phyloP scores from a whole-genome alignment of 2,113 vertebrate species.

The Corynorhinus townsendii region DNA sequence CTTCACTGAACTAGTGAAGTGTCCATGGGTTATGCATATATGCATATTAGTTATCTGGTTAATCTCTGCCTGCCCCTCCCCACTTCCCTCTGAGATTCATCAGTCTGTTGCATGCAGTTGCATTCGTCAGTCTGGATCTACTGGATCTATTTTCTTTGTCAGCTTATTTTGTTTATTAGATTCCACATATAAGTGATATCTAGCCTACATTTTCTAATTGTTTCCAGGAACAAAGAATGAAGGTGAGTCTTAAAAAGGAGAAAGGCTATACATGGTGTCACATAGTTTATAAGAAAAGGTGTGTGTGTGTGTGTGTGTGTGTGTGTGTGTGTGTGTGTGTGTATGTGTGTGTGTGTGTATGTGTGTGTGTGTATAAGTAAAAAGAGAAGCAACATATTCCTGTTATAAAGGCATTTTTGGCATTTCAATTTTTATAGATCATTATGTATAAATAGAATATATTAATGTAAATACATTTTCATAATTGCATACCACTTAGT shows the following conservation, averaged over 20 bases:
- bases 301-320: background rate
- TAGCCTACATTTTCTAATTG: background rate
- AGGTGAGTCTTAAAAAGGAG: background rate
- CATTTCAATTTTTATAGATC: background rate
- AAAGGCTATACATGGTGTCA: background rate
- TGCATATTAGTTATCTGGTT: too few species aligned
- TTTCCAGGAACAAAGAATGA: background rate
- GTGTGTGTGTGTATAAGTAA: background rate
- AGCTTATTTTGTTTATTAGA: too few species aligned
- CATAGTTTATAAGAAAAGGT: background rate
- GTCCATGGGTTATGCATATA: too few species aligned
- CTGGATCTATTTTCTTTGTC: too few species aligned
- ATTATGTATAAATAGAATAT: background rate
- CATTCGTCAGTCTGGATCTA: too few species aligned
- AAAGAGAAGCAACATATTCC: background rate
- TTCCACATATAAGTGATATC: background rate
- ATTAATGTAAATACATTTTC: background rate
- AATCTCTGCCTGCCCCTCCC: too few species aligned
- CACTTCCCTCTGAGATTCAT: too few species aligned
- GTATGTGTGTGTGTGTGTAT: background rate
- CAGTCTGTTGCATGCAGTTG: too few species aligned
- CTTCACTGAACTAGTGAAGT: too few species aligned
- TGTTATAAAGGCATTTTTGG: background rate
- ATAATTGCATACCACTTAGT: background rate
- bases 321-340: background rate